phyloP scores from a whole-genome alignment of 2,113 vertebrate species.

The Triplophysa dalaica region DNA sequence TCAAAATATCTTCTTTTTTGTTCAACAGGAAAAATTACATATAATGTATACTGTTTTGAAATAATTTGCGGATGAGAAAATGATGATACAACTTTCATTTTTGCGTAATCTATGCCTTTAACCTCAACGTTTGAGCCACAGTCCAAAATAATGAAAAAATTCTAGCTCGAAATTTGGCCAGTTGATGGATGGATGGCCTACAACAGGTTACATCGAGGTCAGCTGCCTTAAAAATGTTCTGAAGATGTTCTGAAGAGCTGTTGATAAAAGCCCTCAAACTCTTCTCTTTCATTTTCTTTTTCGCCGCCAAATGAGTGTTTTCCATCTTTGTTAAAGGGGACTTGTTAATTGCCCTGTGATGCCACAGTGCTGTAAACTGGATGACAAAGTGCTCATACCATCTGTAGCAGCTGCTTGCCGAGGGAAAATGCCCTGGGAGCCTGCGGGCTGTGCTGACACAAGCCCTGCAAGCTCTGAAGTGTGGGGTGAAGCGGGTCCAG shows the following conservation, averaged over 20 bases:
- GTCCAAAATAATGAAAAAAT: too few relatives aligned
- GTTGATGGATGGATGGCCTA: neutral
- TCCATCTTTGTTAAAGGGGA: slow-evolving; percentile 39
- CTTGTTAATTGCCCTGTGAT: slow-evolving; percentile 62
- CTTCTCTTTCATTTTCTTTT: slow-evolving; percentile 63
- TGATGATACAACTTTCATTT: too few relatives aligned
- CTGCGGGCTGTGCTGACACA: slow-evolving; percentile 65
- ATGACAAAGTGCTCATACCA: slow-evolving; percentile 68
- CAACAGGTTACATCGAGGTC: slow-evolving; percentile 49
- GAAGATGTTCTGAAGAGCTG: slow-evolving; percentile 35
- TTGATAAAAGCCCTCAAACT: slow-evolving; percentile 55
- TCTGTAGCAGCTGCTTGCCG: slow-evolving; percentile 70
- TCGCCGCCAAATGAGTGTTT: slow-evolving; percentile 53
- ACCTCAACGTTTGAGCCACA: too few relatives aligned
- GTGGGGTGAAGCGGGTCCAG: slow-evolving; percentile 59
- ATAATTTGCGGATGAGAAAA: too few relatives aligned
- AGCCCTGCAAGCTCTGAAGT: slow-evolving; percentile 59
- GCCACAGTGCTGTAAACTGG: slow-evolving; percentile 52
- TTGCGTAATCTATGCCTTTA: too few relatives aligned
- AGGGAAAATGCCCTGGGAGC: slow-evolving; percentile 64
- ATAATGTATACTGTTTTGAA: too few relatives aligned
- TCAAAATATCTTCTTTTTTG: too few relatives aligned
- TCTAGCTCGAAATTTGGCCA: neutral
- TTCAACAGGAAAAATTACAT: too few relatives aligned
- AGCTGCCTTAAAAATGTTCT: slow-evolving; percentile 57